Evolutionary conservation across 2,888 invertebrate genomes (phyloP).

Genomic region (Teleogryllus oceanicus): DNA sequence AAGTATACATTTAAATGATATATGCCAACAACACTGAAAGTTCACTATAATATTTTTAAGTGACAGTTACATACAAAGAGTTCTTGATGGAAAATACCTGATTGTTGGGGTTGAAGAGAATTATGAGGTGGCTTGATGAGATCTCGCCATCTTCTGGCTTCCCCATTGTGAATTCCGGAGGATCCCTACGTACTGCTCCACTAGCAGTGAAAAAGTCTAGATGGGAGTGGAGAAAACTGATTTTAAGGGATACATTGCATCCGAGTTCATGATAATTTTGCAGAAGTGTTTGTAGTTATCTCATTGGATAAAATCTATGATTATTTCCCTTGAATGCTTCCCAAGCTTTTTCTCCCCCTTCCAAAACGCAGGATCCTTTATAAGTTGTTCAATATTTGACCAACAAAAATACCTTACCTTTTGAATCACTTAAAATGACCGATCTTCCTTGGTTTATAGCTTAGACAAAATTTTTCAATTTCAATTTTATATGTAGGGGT

Average conservation of each 20-base stretch:
- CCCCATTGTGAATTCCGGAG: neutral
- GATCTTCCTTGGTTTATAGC: neutral
- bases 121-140: neutral
- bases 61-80: neutral
- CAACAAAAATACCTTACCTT: neutral
- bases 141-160: neutral
- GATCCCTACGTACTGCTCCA: neutral
- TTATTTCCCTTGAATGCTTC: neutral
- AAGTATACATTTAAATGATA: neutral
- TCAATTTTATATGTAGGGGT: neutral
- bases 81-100: neutral
- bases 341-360: slow-evolving; percentile 21
- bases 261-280: neutral
- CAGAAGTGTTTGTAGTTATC: neutral
- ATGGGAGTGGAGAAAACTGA: neutral
- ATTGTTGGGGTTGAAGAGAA: neutral
- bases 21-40: neutral
- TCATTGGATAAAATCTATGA: neutral
- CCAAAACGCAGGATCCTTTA: neutral
- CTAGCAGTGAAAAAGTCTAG: neutral
- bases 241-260: neutral
- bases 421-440: neutral
- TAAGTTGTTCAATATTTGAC: neutral
- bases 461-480: neutral
- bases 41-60: neutral